Evolutionary conservation across 2,888 invertebrate genomes (phyloP).

Genomic region (Dolomedes plantarius): DNA sequence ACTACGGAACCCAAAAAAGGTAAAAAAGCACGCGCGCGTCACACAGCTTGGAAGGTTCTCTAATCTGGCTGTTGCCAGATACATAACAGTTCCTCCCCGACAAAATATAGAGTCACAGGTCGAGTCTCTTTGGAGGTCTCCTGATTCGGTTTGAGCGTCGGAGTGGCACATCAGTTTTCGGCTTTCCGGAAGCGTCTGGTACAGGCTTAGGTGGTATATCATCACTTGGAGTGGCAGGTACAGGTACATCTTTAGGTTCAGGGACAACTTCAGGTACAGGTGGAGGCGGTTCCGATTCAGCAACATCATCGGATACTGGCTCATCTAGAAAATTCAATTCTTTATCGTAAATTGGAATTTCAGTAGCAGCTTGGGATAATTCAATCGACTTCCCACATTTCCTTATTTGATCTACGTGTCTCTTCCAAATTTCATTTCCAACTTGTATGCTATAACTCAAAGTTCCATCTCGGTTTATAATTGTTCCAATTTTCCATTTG

Average conservation of each 20-base stretch:
- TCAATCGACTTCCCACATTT: conserved; percentile 48
- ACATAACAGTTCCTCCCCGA: conserved; percentile 49
- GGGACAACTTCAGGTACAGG: conserved; percentile 36
- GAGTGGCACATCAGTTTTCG: conserved; percentile 29
- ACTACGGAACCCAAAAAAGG: conserved; percentile 29
- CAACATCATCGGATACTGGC: conserved; percentile 54
- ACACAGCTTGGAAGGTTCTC: conserved; percentile 52
- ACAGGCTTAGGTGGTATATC: conserved; percentile 18
- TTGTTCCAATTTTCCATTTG: conserved; percentile 46
- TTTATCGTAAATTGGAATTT: conserved; percentile 50
- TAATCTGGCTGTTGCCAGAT: conserved; percentile 50
- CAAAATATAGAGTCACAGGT: conserved; percentile 48
- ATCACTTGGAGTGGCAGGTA: conserved; percentile 16
- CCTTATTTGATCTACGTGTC: conserved; percentile 51
- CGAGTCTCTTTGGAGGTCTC: conserved; percentile 45
- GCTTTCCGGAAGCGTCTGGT: conserved; percentile 16
- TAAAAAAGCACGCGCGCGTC: conserved; percentile 35
- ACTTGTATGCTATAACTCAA: conserved; percentile 48
- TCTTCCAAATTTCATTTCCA: conserved; percentile 47
- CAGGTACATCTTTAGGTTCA: conserved; percentile 27
- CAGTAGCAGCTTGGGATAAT: conserved; percentile 49
- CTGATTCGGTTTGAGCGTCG: conserved; percentile 46
- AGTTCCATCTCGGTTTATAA: conserved; percentile 42
- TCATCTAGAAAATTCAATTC: conserved; percentile 53
- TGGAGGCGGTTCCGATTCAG: conserved; percentile 44